phyloP scores from a whole-genome alignment of 2,113 vertebrate species.

The Formicarius rufipectus region DNA sequence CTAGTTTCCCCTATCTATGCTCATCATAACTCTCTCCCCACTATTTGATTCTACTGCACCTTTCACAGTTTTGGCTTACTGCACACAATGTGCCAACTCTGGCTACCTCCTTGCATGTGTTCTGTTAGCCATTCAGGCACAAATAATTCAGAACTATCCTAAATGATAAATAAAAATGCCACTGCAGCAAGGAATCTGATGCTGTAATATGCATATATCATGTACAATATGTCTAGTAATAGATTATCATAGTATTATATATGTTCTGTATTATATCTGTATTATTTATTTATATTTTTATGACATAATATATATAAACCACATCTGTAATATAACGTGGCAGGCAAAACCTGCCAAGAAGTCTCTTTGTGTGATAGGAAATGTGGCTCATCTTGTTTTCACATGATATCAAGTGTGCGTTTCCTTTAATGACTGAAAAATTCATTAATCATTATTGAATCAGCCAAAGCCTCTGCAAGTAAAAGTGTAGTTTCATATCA shows the following conservation, averaged over 20 bases:
- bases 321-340: not conserved
- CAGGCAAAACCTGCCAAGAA: not conserved
- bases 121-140: not conserved
- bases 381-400: fast-evolving
- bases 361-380: not conserved
- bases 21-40: not conserved
- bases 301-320: not conserved
- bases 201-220: not conserved
- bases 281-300: not conserved
- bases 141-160: not conserved
- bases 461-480: not conserved
- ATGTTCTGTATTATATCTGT: not conserved
- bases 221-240: not conserved
- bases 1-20: not conserved
- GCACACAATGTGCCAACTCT: not conserved
- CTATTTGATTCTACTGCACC: not conserved
- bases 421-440: not conserved
- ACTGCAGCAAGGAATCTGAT: not conserved
- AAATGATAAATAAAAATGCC: not conserved
- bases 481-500: not conserved
- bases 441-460: not conserved
- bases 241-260: not conserved
- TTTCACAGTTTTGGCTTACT: not conserved
- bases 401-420: not conserved
- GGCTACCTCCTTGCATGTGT: not conserved